phyloP scores from a whole-genome alignment of 2,797 vertebrate genomes.

The Hippocampus kuda region DNA sequence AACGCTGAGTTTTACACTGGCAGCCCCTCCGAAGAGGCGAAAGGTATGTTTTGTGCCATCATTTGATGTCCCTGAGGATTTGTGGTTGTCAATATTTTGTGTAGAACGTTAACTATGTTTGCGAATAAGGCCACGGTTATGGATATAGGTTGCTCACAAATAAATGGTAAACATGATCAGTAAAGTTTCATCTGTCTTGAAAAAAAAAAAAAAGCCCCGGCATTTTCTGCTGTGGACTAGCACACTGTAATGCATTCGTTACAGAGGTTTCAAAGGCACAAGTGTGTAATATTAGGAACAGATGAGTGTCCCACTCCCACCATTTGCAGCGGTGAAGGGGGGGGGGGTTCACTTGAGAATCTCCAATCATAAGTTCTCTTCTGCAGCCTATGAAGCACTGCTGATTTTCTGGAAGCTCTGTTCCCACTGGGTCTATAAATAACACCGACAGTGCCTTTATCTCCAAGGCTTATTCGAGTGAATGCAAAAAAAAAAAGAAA shows the following conservation, averaged over 20 bases:
- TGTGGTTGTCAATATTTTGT: too few species aligned
- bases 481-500: conserved; percentile 10
- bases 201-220: conserved; percentile 34
- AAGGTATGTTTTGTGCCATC: too few species aligned
- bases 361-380: conserved; percentile 45
- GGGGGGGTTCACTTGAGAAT: conserved; percentile 38
- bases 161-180: too few species aligned
- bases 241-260: conserved; percentile 64
- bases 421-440: conserved; percentile 50
- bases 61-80: too few species aligned
- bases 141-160: too few species aligned
- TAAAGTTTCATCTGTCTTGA: too few species aligned
- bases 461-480: conserved; percentile 26
- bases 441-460: conserved; percentile 43
- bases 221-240: conserved; percentile 50
- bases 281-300: conserved; percentile 71
- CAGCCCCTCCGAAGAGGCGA: too few species aligned
- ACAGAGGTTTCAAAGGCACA: conserved; percentile 61
- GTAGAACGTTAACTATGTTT: too few species aligned
- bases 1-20: too few species aligned
- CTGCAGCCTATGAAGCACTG: conserved; percentile 44
- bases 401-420: conserved; percentile 42
- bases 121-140: too few species aligned
- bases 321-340: conserved; percentile 5
- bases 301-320: conserved; percentile 63